Evolutionary conservation across 2,888 invertebrate genomes (phyloP), one percentile per base, ranked within the genome.

Genomic region (Candidula unifasciata): DNA sequence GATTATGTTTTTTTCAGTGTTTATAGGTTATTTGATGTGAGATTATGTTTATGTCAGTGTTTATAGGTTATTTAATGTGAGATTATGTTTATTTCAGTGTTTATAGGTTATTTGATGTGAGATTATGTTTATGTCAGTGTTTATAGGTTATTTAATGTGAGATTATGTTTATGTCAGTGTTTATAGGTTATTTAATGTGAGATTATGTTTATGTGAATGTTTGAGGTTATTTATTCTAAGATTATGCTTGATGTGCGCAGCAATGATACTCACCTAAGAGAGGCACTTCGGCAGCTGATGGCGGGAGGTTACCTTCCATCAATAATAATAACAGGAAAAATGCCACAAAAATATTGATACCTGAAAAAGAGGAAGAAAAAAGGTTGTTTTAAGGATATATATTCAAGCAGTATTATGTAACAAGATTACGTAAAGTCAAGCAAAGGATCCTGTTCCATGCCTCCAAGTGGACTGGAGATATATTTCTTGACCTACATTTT

Each of bases 311-410:
- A 82, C 90, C 89, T 85, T 92, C 91, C 87, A 93, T 89, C 83
- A 93, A 89, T 69, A 92, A 88, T 85, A 93, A 87, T 76, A 92
- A 88, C 52, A 93, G 88, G 88, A 93, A 92, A 89, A 92, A 92
- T 69, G 92, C 92, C 88, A 92, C 91, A 88, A 92, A 93, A 73
- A 93, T 92, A 85, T 91, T 92, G 89, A 92, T 92, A 86, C 92
- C 92, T 92, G 90, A 27, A 74, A 64, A 24, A n/a, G n/a, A n/a
- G n/a, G n/a, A n/a, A n/a, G n/a, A n/a, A n/a, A n/a, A n/a, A n/a
- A n/a, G n/a, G n/a, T n/a, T n/a, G n/a, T n/a, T n/a, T n/a, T n/a
- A n/a, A n/a, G n/a, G n/a, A n/a, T n/a, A n/a, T n/a, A n/a, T n/a
- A n/a, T n/a, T n/a, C n/a, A n/a, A n/a, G n/a, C n/a, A n/a, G n/a